Conservation (phyloP, 2,888 invertebrate species). For the Bibio marci region DNA sequence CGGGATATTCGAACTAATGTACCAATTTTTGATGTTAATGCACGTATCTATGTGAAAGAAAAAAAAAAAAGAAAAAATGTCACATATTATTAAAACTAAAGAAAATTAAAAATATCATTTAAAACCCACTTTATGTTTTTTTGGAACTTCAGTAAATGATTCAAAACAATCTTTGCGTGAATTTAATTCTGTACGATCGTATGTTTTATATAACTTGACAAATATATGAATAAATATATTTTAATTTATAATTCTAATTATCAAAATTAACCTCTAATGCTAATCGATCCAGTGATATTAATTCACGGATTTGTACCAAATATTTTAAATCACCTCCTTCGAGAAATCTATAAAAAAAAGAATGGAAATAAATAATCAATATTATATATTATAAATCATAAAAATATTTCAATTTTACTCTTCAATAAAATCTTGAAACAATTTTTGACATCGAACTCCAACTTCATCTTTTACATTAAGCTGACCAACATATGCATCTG, state of each 20-base stretch:
- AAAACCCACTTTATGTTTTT: conserved; percentile 50
- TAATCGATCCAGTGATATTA: conserved; percentile 76
- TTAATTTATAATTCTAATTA: conserved; percentile 91
- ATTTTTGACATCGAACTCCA: conserved; percentile 81
- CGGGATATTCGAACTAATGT: conserved; percentile 86
- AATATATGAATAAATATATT: conserved; percentile 81
- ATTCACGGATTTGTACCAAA: conserved; percentile 62
- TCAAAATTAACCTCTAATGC: conserved; percentile 81
- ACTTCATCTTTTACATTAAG: conserved; percentile 76
- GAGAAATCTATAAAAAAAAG: conserved; percentile 40
- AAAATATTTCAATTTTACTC: conserved; percentile 45
- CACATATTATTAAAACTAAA: too few relatives aligned
- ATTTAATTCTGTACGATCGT: conserved; percentile 51
- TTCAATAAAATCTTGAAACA: conserved; percentile 91
- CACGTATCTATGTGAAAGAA: conserved; percentile 51
- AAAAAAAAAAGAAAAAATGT: too few relatives aligned
- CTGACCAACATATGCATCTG: conserved; percentile 55
- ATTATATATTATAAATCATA: too few relatives aligned
- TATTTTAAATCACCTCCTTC: conserved; percentile 83
- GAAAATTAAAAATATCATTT: not conserved
- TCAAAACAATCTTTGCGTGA: conserved; percentile 84
- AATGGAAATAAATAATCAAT: too few relatives aligned
- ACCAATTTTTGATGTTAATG: conserved; percentile 88
- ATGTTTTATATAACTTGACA: conserved; percentile 84
- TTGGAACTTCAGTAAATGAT: conserved; percentile 82